These are phyloP conservation scores for Dermatemys mawii DNA, from an alignment of 2,113 vertebrate genomes.

Conservation along the genomic window DNA sequence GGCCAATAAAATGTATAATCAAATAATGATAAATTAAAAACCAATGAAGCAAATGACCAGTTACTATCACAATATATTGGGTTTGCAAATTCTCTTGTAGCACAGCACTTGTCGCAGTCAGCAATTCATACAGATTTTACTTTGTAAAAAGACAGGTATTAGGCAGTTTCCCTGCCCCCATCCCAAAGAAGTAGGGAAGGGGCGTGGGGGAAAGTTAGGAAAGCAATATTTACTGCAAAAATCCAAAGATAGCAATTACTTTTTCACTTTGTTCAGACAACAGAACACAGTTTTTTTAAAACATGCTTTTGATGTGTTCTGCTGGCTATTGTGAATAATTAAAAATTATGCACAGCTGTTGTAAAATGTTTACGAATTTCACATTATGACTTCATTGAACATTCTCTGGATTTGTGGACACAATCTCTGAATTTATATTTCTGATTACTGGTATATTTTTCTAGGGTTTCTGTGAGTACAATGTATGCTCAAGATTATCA, in stretches of 20 bases:
- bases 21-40: neutral
- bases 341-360: neutral
- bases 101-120: neutral
- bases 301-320: neutral
- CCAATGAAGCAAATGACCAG: neutral
- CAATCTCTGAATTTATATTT: neutral
- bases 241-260: neutral
- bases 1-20: neutral
- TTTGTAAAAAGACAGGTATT: neutral
- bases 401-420: too few relatives aligned
- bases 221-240: neutral
- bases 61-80: neutral
- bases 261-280: neutral
- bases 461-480: neutral
- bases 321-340: accelerated
- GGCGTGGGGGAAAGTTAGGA: neutral
- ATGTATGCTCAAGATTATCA: neutral
- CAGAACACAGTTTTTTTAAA: neutral
- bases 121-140: neutral
- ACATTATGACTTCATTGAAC: neutral
- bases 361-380: neutral
- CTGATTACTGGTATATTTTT: neutral
- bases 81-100: neutral
- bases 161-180: accelerated
- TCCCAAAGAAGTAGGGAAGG: neutral